Conservation (phyloP, 2,113 vertebrate species). For the Nematolebias whitei region DNA sequence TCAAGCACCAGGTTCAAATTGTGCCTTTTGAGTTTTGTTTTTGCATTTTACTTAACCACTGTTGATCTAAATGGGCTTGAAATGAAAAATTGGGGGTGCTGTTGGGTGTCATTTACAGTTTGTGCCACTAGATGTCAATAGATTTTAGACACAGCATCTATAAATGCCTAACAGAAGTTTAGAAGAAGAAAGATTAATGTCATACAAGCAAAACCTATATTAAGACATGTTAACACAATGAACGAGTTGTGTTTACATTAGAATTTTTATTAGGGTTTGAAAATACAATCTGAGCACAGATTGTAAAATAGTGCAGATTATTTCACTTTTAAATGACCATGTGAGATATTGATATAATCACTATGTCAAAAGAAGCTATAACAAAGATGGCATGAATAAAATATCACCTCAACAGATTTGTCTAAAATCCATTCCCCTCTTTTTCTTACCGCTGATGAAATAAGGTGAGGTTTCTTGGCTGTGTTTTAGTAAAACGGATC, state of each 20-base stretch:
- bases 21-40: background rate
- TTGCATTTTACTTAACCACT: background rate
- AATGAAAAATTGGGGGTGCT: background rate
- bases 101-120: background rate
- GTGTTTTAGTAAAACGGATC: conserved; percentile 71
- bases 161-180: background rate
- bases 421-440: no score
- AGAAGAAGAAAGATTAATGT: background rate
- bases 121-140: background rate
- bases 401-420: conserved; percentile 50
- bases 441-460: conserved; percentile 34
- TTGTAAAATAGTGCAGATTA: background rate
- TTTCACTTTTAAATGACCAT: background rate
- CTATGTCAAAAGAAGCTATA: conserved; percentile 44
- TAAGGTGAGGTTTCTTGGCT: conserved; percentile 46
- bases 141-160: background rate
- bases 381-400: conserved; percentile 37
- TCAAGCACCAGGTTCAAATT: background rate
- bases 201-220: background rate
- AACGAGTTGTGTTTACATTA: no score
- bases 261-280: no score
- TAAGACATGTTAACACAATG: no score
- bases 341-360: conserved; percentile 31
- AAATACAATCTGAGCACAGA: no score
- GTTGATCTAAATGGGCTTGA: background rate